Base-by-base conservation (phyloP, 2,888 invertebrate genomes). In the Thereva nobilitata region DNA sequence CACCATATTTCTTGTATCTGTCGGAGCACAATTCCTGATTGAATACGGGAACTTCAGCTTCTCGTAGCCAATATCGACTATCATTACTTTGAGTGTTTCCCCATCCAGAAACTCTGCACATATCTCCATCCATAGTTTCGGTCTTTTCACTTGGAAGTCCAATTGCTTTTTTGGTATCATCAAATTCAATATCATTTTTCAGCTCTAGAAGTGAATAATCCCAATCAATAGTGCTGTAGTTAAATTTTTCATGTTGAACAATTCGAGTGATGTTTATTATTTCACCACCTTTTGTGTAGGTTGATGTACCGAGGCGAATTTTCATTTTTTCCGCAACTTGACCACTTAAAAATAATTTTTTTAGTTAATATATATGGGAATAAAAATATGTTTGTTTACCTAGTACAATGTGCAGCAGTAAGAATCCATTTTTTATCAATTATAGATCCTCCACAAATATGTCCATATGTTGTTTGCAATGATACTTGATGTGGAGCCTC, bases 171-270 rank as follows among this genome's bases (percentile, higher is more conserved):
- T 84, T 82, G 0, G 75, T 78, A 0, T 80, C 78, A 68, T 76
- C 81, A 67, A 83, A 85, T n/a, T 74, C 71, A 45, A 88, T 77
- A 2, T 83, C 81, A 6, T 78, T 79, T 0, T 81, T 71, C 1
- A 88, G 77, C 78, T 84, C 82, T 5, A 88, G 72, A 1, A 87
- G 73, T 0, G 87, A 86, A 41, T 86, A 82, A 63, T 88, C 88
- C 66, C 81, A 84, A 67, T 87, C 86, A 75, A 85, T 84, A 61
- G 78, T 82, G 9, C 80, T 78, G 70, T 83, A 87, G 8, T 80
- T 78, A 72, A 85, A 89, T 6, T 80, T 76, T 9, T 83, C 82
- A 70, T 89, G 86, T 66, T 81, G 80, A 1, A 82, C 73, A 5
- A 86, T 74, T 54, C 81, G 80, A 0, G 80, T 79, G 0, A 87